A percentile compares a stretch with the other conserved stretches of the same genome.
These are phyloP conservation scores for Copidosoma aretas DNA, from an alignment of 2,888 invertebrate species.

Conservation along the genomic window DNA sequence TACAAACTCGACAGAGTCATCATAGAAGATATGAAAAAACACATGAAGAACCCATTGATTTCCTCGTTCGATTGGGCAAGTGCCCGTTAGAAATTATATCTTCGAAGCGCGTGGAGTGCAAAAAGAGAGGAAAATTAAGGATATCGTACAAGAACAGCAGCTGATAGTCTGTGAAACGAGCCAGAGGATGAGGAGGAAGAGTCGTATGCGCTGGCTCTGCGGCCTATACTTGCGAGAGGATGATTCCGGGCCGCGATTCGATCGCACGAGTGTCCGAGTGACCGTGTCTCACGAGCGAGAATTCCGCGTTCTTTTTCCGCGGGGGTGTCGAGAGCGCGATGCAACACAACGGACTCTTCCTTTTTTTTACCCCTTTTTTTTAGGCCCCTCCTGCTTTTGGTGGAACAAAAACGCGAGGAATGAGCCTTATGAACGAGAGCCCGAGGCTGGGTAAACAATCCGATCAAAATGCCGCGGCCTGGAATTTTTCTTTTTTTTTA, in stretches of 20 bases:
- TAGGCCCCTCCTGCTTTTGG: neutral
- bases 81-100: too few species aligned
- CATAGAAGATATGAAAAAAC: too few species aligned
- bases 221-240: conserved; percentile 23
- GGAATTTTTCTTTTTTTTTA: neutral
- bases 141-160: too few species aligned
- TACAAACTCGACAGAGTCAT: too few species aligned
- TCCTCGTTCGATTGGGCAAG: too few species aligned
- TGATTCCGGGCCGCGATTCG: conserved; percentile 41
- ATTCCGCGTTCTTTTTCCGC: conserved; percentile 45
- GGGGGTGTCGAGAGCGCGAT: conserved; percentile 1
- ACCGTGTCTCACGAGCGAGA: conserved; percentile 49
- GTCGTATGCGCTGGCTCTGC: conserved; percentile 8
- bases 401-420: neutral
- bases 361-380: neutral
- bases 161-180: neutral
- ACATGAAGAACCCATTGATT: too few species aligned
- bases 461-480: neutral
- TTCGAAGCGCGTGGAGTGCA: too few species aligned
- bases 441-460: neutral
- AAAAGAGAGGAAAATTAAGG: too few species aligned
- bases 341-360: neutral
- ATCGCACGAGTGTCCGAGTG: conserved; percentile 47
- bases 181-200: conserved; percentile 19
- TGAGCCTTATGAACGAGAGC: neutral